These are phyloP conservation scores for Malurus melanocephalus DNA, from an alignment of 2,113 vertebrate species.

Conservation along the genomic window DNA sequence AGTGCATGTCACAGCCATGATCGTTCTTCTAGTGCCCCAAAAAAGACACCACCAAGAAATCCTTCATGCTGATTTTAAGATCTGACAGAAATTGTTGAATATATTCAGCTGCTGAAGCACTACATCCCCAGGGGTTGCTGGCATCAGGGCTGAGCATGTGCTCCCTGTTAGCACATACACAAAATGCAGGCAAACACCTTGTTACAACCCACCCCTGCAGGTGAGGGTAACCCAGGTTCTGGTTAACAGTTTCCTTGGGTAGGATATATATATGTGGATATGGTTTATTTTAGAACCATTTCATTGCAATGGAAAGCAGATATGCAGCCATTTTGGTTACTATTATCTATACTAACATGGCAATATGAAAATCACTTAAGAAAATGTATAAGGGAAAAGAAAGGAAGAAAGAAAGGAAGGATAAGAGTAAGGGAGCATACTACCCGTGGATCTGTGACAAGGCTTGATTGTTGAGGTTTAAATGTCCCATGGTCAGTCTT, in stretches of 20 bases:
- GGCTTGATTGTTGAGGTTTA: neutral
- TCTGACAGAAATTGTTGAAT: neutral
- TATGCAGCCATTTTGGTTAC: neutral
- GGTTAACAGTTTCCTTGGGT: neutral
- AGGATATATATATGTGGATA: neutral
- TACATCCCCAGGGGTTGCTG: neutral
- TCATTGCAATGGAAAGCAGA: neutral
- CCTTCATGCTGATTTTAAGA: neutral
- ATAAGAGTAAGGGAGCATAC: neutral
- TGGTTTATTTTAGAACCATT: neutral
- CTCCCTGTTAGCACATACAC: neutral
- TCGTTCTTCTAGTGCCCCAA: neutral
- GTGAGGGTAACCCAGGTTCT: neutral
- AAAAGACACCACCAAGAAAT: neutral
- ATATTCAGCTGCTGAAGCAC: neutral
- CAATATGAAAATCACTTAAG: neutral
- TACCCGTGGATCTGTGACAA: neutral
- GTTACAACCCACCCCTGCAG: neutral
- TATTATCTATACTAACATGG: neutral
- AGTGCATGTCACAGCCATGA: neutral
- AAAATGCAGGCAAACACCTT: neutral
- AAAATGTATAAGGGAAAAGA: neutral
- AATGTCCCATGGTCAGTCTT: neutral
- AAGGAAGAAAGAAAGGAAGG: neutral
- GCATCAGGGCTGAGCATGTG: neutral